Conservation (phyloP, 2,113 vertebrate species). For the Zootoca vivipara region DNA sequence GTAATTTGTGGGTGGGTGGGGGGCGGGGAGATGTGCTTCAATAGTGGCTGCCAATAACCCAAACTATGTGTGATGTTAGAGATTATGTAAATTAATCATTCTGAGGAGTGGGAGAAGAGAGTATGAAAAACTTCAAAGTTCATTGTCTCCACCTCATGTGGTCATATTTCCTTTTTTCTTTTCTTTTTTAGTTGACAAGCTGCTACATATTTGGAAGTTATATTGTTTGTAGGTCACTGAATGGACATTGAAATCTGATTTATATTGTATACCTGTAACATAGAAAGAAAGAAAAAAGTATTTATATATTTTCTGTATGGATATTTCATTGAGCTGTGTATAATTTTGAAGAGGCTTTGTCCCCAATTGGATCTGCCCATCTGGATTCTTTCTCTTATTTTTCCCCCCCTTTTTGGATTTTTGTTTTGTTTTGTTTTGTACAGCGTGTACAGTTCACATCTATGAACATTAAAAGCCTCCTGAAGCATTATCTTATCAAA, state of each 20-base stretch:
- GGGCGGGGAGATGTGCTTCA: constrained; percentile 18
- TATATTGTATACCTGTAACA: constrained; percentile 99
- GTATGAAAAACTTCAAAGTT: constrained; percentile 66
- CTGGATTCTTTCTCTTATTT: constrained; percentile 77
- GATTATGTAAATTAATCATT: constrained; percentile 61
- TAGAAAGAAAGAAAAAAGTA: constrained; percentile 91
- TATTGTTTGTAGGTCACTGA: constrained; percentile 88
- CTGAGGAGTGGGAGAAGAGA: constrained; percentile 61
- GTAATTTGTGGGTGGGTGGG: constrained; percentile 50
- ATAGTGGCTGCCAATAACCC: constrained; percentile 70
- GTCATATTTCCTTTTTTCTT: constrained; percentile 57
- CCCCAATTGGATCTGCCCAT: constrained; percentile 81
- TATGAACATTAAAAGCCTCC: constrained; percentile 91
- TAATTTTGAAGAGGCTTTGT: constrained; percentile 86
- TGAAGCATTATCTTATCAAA: constrained; percentile 93
- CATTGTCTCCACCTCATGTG: constrained; percentile 59
- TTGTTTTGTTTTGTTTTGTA: constrained; percentile 75
- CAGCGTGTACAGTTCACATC: constrained; percentile 95
- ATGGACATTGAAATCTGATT: constrained; percentile 89
- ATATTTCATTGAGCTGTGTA: constrained; percentile 91
- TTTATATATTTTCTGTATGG: constrained; percentile 99
- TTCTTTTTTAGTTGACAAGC: constrained; percentile 75
- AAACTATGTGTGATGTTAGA: constrained; percentile 59
- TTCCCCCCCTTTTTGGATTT: constrained; percentile 74
- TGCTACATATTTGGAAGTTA: constrained; percentile 84